Percentiles rank a stretch among this genome's conserved stretches.
phyloP scores from a whole-genome alignment of 1,140 invertebrate species.

The Hydropsyche tenuis region DNA sequence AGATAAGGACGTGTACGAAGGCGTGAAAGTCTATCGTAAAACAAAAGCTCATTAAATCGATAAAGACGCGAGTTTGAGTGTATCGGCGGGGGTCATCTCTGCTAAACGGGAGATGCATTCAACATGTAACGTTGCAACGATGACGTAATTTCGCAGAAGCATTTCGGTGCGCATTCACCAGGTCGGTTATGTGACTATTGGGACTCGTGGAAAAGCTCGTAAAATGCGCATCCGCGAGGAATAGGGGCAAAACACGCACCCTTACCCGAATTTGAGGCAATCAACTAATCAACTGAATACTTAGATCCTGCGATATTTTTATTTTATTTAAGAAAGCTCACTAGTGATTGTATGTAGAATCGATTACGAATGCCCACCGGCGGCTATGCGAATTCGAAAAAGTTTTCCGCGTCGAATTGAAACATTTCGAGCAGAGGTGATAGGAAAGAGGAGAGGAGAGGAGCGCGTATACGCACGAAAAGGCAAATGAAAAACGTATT shows the following conservation, averaged over 20 bases:
- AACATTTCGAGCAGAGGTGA: neutral
- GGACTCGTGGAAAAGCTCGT: slow-evolving; percentile 40
- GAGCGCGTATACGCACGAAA: neutral
- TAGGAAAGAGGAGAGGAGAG: neutral
- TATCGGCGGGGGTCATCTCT: neutral
- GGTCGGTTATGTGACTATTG: slow-evolving; percentile 43
- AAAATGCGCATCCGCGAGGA: slow-evolving; percentile 29
- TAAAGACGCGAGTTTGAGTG: too few relatives aligned
- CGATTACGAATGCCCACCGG: too few relatives aligned
- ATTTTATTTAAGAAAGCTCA: too few relatives aligned
- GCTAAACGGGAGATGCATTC: neutral
- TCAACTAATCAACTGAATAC: too few relatives aligned
- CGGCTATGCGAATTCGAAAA: neutral
- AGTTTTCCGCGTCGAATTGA: neutral
- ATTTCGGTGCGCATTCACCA: neutral
- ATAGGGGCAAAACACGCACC: neutral
- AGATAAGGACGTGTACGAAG: too few relatives aligned
- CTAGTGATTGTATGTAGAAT: too few relatives aligned
- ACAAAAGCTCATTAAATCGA: too few relatives aligned
- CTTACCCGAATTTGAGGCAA: too few relatives aligned
- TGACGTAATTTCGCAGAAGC: slow-evolving; percentile 22
- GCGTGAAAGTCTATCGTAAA: too few relatives aligned
- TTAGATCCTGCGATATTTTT: too few relatives aligned
- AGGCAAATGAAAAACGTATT: slow-evolving; percentile 36
- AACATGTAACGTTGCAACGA: neutral